Evolutionary conservation across 1,140 invertebrate genomes (phyloP).

Genomic region (Idris sp.): DNA sequence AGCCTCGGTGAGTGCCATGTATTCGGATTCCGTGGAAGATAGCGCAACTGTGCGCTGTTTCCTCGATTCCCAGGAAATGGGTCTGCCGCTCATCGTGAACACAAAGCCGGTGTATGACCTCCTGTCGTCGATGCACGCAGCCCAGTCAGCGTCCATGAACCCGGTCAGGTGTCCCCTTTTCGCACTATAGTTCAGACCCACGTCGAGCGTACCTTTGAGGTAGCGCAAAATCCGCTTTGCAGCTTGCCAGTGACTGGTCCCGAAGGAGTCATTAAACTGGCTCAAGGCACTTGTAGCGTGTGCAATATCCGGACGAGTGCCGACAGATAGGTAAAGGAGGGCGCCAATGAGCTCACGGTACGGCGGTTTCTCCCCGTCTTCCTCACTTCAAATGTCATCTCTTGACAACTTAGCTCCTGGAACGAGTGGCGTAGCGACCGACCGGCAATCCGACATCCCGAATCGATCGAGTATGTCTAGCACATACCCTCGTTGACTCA

Average conservation of each 20-base stretch:
- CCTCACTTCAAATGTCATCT: background rate
- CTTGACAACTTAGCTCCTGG: background rate
- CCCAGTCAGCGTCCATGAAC: background rate
- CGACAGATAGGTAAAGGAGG: constrained; percentile 1
- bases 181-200: background rate
- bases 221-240: constrained; percentile 1
- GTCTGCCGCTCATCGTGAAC: too few species aligned
- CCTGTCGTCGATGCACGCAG: too few species aligned
- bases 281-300: background rate
- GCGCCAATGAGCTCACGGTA: constrained; percentile 2
- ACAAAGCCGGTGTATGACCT: too few species aligned
- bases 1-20: too few species aligned
- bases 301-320: background rate
- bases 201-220: background rate
- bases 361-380: background rate
- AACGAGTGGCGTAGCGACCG: background rate
- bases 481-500: background rate
- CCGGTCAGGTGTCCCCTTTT: background rate
- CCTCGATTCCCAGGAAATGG: too few species aligned
- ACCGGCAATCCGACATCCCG: background rate
- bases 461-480: background rate
- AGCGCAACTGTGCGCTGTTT: too few species aligned
- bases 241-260: background rate
- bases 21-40: too few species aligned
- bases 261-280: background rate